Conservation (phyloP, 2,797 vertebrate species). For the Crax fasciolata region DNA sequence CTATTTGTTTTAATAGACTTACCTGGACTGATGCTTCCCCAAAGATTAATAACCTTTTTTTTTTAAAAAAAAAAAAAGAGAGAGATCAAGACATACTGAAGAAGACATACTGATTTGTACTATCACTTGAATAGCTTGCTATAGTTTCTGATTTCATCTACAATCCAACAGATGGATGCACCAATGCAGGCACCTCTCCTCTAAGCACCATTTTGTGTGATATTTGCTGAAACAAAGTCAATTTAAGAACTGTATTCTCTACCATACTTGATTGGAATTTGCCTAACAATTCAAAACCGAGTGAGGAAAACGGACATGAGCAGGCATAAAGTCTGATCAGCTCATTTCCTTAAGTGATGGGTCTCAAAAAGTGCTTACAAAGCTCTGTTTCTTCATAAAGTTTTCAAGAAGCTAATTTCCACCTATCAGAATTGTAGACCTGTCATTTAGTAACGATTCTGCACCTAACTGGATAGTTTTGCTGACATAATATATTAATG, state of each 20-base stretch:
- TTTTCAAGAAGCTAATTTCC: background rate
- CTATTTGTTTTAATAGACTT: background rate
- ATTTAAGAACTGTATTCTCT: background rate
- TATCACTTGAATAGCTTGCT: background rate
- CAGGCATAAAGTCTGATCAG: background rate
- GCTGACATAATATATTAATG: background rate
- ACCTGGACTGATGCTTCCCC: background rate
- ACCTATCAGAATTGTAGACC: background rate
- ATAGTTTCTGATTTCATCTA: background rate
- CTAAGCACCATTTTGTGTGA: accelerated
- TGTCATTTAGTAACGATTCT: background rate
- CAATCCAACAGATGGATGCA: background rate
- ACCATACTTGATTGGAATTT: background rate
- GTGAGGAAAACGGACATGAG: background rate
- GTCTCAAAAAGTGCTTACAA: background rate
- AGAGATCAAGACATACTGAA: too few relatives aligned
- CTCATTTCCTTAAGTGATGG: background rate
- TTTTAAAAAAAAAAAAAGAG: background rate
- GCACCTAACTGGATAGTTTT: background rate
- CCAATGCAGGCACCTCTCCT: background rate
- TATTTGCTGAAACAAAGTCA: background rate
- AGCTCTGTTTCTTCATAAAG: background rate
- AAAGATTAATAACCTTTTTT: background rate
- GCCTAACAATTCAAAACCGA: background rate
- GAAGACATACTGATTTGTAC: background rate